Percentiles rank a stretch among this genome's conserved stretches.
These are phyloP conservation scores for Hippocampus mohnikei DNA, from an alignment of 2,113 vertebrate species.

Conservation along the genomic window DNA sequence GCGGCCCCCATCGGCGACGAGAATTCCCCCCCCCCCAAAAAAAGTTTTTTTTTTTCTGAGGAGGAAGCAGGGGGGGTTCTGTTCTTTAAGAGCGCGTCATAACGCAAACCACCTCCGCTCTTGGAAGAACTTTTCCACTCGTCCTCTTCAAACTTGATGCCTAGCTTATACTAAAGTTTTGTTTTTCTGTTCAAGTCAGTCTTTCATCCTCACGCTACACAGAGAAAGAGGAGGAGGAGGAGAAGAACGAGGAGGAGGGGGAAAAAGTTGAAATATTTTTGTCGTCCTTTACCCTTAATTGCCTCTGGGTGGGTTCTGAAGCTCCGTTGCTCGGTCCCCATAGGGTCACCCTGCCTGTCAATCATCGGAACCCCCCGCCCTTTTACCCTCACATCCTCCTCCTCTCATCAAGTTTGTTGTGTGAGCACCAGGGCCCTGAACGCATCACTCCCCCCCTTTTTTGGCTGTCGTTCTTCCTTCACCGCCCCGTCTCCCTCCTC, in stretches of 20 bases:
- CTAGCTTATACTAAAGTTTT: slow-evolving; percentile 13
- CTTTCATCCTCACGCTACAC: slow-evolving; percentile 27
- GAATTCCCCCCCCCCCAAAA: background rate
- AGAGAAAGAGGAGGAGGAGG: background rate
- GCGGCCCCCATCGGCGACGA: slow-evolving; percentile 71
- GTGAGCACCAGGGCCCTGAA: slow-evolving; percentile 41
- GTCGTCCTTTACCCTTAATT: slow-evolving; percentile 78
- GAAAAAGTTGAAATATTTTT: slow-evolving; percentile 69
- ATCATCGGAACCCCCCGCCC: slow-evolving; percentile 51
- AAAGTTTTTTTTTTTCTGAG: slow-evolving; percentile 4
- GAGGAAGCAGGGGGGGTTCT: background rate
- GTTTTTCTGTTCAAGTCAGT: slow-evolving; percentile 1
- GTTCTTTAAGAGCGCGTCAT: slow-evolving; percentile 28
- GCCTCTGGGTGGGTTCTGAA: slow-evolving; percentile 73
- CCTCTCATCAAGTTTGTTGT: slow-evolving; percentile 47
- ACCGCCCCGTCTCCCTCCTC: slow-evolving; percentile 33
- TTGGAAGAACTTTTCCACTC: slow-evolving; percentile 18
- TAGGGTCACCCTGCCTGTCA: slow-evolving; percentile 63
- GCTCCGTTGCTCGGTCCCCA: slow-evolving; percentile 58
- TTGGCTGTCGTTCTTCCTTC: slow-evolving; percentile 50
- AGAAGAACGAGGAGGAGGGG: background rate
- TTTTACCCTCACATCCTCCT: slow-evolving; percentile 28
- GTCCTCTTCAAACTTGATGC: slow-evolving; percentile 21
- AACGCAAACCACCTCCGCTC: slow-evolving; percentile 7
- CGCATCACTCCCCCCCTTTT: slow-evolving; percentile 32